Percentiles rank a stretch among this genome's conserved stretches.
phyloP scores from a whole-genome alignment of 1,140 invertebrate genomes.

The Schlechtendalia chinensis region DNA sequence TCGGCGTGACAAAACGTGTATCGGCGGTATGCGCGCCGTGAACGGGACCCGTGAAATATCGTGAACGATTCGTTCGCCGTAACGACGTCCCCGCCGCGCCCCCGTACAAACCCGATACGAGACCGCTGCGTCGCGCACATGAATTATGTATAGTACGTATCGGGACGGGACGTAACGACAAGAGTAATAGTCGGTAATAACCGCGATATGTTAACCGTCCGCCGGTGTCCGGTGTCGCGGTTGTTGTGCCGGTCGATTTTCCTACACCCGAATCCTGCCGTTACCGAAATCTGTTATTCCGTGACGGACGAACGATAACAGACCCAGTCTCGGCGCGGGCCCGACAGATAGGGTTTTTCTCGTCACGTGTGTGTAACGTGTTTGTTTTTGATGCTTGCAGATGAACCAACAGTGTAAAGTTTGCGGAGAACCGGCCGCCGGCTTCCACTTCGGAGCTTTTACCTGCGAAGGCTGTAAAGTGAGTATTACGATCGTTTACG shows the following conservation, averaged over 20 bases:
- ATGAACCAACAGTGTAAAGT: constrained; percentile 95
- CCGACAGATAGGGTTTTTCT: no score
- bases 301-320: no score
- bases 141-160: no score
- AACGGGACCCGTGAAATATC: background rate
- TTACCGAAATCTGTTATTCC: no score
- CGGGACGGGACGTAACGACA: no score
- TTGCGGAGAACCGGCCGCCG: constrained; percentile 90
- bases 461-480: constrained; percentile 98
- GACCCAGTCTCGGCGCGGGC: no score
- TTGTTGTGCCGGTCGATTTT: no score
- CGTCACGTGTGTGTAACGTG: no score
- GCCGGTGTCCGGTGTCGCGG: no score
- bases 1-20: constrained; percentile 27
- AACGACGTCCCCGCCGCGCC: background rate
- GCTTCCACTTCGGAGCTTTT: constrained; percentile 94
- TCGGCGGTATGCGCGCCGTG: background rate
- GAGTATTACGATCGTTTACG: constrained; percentile 56
- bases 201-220: constrained; percentile 35
- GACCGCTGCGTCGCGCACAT: no score
- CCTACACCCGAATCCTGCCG: no score
- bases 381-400: constrained; percentile 63
- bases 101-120: no score
- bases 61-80: background rate
- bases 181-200: constrained; percentile 18